These are phyloP conservation scores for Tiphia femorata DNA, from an alignment of 2,888 invertebrate species.

Conservation along the genomic window DNA sequence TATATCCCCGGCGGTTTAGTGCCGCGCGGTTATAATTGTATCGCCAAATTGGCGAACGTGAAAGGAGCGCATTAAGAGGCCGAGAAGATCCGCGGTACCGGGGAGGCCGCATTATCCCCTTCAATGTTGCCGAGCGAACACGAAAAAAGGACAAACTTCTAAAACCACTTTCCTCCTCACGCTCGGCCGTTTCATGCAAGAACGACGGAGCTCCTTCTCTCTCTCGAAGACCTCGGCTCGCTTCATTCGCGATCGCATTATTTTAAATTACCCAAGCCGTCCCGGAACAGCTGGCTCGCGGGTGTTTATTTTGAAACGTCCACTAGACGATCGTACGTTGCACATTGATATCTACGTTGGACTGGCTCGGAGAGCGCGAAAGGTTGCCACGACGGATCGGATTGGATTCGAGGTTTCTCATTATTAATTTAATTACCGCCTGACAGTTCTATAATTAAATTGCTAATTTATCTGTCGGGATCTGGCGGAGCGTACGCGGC, in stretches of 20 bases:
- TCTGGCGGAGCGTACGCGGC: conserved; percentile 48
- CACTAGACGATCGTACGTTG: conserved; percentile 18
- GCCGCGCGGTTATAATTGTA: too few species aligned
- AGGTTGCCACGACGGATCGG: conserved; percentile 60
- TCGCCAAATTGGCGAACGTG: too few species aligned
- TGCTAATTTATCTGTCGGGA: conserved; percentile 66
- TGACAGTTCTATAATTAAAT: conserved; percentile 69
- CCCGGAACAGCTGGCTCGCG: conserved; percentile 11
- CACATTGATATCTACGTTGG: conserved; percentile 37
- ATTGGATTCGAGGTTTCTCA: conserved; percentile 64
- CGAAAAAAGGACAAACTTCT: too few species aligned
- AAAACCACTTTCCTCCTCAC: too few species aligned
- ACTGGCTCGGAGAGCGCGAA: conserved; percentile 45
- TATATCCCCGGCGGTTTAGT: too few species aligned
- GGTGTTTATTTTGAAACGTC: conserved; percentile 25
- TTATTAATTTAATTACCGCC: conserved; percentile 68
- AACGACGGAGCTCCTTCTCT: too few species aligned
- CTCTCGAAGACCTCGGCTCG: not conserved
- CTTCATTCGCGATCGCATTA: conserved; percentile 6
- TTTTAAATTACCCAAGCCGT: not conserved
- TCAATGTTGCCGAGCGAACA: too few species aligned
- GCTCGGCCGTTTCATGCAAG: too few species aligned
- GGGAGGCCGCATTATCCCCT: too few species aligned
- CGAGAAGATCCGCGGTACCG: too few species aligned
- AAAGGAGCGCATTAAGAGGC: too few species aligned